Conservation (phyloP, 2,113 vertebrate species). For the Elanoides forficatus region DNA sequence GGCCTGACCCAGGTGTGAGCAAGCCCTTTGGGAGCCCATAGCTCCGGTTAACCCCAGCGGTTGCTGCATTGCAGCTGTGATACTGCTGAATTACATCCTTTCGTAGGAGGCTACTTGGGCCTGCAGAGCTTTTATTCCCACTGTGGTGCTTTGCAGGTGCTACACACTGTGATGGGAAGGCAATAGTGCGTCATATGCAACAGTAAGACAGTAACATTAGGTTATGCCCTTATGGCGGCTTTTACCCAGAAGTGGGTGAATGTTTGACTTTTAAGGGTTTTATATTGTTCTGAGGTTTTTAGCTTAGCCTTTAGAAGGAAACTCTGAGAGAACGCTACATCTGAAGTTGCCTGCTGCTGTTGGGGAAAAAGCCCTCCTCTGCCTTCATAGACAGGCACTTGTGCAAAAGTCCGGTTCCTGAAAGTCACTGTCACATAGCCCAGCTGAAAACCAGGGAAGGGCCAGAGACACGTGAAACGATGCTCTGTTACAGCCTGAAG, state of each 20-base stretch:
- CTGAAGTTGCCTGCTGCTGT: neutral
- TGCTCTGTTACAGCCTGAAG: neutral
- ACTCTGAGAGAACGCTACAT: neutral
- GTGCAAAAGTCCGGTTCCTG: neutral
- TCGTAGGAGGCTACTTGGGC: neutral
- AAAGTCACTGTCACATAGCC: neutral
- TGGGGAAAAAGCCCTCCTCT: neutral
- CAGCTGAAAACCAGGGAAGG: neutral
- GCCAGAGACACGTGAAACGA: neutral
- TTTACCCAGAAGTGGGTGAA: neutral
- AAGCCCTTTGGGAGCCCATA: fast-evolving
- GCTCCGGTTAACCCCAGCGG: fast-evolving
- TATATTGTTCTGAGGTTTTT: neutral
- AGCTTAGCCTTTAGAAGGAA: neutral
- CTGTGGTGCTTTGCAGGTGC: neutral
- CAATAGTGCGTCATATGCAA: too few species aligned
- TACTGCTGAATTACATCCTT: neutral
- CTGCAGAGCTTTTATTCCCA: neutral
- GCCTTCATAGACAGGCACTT: neutral
- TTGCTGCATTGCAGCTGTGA: neutral
- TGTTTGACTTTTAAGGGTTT: neutral
- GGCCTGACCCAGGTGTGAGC: fast-evolving
- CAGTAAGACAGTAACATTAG: too few species aligned
- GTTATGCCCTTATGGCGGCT: neutral
- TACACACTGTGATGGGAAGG: neutral